A percentile compares a stretch with the other conserved stretches of the same genome.
phyloP scores from a whole-genome alignment of 2,888 invertebrate species.

The Tortrix viridana region DNA sequence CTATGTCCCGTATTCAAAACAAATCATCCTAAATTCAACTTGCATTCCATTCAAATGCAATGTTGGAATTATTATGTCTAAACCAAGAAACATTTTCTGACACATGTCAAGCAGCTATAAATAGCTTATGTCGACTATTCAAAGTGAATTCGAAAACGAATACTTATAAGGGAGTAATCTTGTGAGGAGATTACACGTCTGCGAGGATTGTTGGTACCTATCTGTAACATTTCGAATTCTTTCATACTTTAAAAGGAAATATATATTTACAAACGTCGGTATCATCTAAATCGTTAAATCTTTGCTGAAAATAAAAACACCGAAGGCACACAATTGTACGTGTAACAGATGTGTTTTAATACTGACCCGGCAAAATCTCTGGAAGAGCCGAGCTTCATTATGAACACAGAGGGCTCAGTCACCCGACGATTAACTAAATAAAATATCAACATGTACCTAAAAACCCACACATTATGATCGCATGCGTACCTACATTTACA shows the following conservation, averaged over 20 bases:
- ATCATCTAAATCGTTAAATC: slow-evolving; percentile 52
- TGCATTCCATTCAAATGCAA: background rate
- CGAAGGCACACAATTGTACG: slow-evolving; percentile 65
- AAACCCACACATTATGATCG: slow-evolving; percentile 65
- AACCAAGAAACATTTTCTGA: slow-evolving; percentile 44
- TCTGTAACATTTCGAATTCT: background rate
- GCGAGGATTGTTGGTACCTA: background rate
- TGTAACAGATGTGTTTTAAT: slow-evolving; percentile 81
- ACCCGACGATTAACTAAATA: slow-evolving; percentile 71
- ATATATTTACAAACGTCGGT: background rate
- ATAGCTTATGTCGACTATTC: slow-evolving; percentile 48
- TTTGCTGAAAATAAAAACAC: slow-evolving; percentile 61
- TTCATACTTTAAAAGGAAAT: background rate
- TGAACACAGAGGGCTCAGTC: slow-evolving; percentile 62
- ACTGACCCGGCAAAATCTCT: slow-evolving; percentile 76
- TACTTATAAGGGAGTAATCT: slow-evolving; percentile 13
- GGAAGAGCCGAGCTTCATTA: slow-evolving; percentile 75
- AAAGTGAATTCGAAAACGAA: slow-evolving; percentile 46
- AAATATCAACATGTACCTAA: slow-evolving; percentile 77
- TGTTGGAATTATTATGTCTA: background rate
- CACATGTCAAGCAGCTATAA: slow-evolving; percentile 53
- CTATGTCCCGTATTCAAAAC: too few relatives aligned
- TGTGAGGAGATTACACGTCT: slow-evolving; percentile 17
- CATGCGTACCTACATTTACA: slow-evolving; percentile 70
- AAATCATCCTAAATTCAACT: background rate